Conservation (phyloP, 2,888 invertebrate genomes). For the Meteorus cinctellus region DNA sequence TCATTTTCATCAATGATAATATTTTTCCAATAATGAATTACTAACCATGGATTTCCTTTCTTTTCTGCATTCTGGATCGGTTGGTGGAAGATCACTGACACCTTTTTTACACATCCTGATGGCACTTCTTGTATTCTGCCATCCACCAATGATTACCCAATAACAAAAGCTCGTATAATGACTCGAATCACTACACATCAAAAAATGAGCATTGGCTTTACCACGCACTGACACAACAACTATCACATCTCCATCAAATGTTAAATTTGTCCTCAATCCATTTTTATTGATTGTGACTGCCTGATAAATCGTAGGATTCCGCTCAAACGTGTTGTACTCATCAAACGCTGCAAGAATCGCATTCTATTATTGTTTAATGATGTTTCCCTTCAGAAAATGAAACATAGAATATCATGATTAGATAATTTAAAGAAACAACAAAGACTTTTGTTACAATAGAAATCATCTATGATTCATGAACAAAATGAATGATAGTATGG, state of each 20-base stretch:
- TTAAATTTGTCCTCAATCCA: not conserved
- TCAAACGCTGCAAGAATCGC: conserved; percentile 25
- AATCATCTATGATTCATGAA: too few species aligned
- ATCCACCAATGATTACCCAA: conserved; percentile 63
- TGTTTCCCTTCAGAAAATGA: too few species aligned
- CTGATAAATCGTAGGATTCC: not conserved
- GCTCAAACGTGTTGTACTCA: conserved; percentile 17
- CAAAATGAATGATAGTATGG: too few species aligned
- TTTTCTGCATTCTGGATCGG: conserved; percentile 21
- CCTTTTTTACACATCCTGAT: conserved; percentile 60
- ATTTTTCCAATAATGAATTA: not conserved
- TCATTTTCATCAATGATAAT: not conserved
- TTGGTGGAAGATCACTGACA: conserved; percentile 19
- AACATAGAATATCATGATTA: too few species aligned
- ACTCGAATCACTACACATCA: conserved; percentile 56
- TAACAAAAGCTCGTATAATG: conserved; percentile 57
- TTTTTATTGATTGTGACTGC: not conserved
- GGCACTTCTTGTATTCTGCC: conserved; percentile 53
- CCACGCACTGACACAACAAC: conserved; percentile 57
- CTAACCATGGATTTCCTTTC: conserved; percentile 24
- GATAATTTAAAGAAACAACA: too few species aligned
- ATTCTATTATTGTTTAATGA: not conserved
- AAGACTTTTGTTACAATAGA: too few species aligned
- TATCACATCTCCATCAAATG: conserved; percentile 13
- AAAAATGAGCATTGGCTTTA: conserved; percentile 57